Evolutionary conservation across 2,888 invertebrate species (phyloP), one percentile per base, ranked within the genome.

Genomic region (Zhuqinia jingwanae): DNA sequence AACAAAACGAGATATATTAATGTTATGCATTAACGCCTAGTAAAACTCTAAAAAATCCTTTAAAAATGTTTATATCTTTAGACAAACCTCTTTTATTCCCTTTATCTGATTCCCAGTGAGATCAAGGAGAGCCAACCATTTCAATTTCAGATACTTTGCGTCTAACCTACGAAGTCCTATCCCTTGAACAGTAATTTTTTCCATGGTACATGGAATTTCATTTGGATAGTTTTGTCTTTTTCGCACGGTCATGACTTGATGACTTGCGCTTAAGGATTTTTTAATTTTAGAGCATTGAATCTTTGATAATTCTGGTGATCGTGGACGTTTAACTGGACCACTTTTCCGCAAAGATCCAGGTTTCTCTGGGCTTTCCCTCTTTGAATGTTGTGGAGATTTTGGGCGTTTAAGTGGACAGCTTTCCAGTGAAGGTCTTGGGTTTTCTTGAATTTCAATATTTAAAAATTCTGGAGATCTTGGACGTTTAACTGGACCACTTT

Each of bases 191-290:
- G 15, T 42, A 25, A 88, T 63, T 11, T 56, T 11, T 15, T 88
- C 80, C 11, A 84, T 0, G 0, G 17, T 13, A 0, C 6, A 13
- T 0, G 27, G 56, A 80, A 88, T 76, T 53, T 80, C 76, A 11
- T 80, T 75, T 11, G 88, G 88, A 65, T 88, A 88, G 60, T 88
- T 86, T 17, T 27, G 84, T 30, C 86, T 76, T 2, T 76, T 53
- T 17, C 6, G 17, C 0, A 85, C 78, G 30, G 15, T n/a, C 6
- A 88, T 22, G 0, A 50, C 36, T 20, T 30, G 25, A 25, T 45
- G 2, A 50, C 13, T 78, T 3, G 60, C 45, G 2, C 2, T 11
- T 17, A 88, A 60, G 6, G 25, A 22, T n/a, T 75, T 77, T 60
- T 82, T 81, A 30, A 85, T 65, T 36, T 70, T 80, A 0, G 58